Percentiles rank a stretch among this genome's conserved stretches.
phyloP scores from a whole-genome alignment of 2,888 invertebrate species.

The Cerastoderma edule region DNA sequence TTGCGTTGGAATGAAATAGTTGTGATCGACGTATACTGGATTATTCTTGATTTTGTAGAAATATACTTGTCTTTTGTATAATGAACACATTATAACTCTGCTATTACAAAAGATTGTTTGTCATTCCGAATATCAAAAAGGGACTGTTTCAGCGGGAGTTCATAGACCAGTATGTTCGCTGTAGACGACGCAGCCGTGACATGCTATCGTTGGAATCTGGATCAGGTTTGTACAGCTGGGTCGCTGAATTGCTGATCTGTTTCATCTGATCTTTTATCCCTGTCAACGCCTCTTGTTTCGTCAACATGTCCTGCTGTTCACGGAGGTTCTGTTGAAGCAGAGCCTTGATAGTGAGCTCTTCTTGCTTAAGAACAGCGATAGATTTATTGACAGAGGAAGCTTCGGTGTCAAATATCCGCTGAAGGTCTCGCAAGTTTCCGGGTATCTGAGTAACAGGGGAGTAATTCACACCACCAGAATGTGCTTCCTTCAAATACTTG shows the following conservation, averaged over 20 bases:
- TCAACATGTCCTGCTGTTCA: conserved; percentile 40
- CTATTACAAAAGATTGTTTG: too few relatives aligned
- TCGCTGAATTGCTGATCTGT: conserved; percentile 36
- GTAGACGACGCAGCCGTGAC: conserved; percentile 33
- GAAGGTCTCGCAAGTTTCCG: conserved; percentile 36
- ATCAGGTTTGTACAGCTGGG: conserved; percentile 41
- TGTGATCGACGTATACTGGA: too few relatives aligned
- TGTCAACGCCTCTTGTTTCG: conserved; percentile 32
- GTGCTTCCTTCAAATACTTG: background rate
- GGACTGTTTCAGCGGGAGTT: conserved; percentile 6
- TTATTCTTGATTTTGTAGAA: too few relatives aligned
- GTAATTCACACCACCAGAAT: background rate
- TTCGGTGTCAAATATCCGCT: conserved; percentile 39
- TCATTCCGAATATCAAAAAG: too few relatives aligned
- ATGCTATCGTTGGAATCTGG: conserved; percentile 12
- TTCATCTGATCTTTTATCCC: conserved; percentile 45
- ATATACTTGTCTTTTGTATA: too few relatives aligned
- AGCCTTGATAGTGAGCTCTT: conserved; percentile 43
- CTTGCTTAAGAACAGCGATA: conserved; percentile 37
- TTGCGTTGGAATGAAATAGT: too few relatives aligned
- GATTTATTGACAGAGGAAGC: conserved; percentile 28
- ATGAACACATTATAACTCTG: too few relatives aligned
- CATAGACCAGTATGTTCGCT: conserved; percentile 29
- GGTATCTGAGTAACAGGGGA: conserved; percentile 36
- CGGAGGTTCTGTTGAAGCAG: conserved; percentile 48